Evolutionary conservation across 2,797 vertebrate species (phyloP).

Genomic region (Sebastes wilsoni): DNA sequence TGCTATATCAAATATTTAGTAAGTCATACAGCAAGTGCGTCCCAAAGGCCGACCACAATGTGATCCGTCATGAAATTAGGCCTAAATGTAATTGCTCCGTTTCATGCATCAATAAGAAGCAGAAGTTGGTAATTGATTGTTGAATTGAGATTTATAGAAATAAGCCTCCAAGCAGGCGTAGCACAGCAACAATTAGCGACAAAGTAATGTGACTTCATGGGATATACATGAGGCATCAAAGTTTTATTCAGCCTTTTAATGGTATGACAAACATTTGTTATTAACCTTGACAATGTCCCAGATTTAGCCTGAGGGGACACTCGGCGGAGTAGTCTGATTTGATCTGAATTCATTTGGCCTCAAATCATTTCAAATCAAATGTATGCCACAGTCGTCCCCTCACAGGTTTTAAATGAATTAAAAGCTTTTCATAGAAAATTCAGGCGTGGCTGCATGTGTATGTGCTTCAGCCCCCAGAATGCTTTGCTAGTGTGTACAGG

Average conservation of each 20-base stretch:
- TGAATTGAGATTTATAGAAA: constrained; percentile 40
- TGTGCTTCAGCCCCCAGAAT: background rate
- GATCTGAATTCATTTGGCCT: constrained; percentile 40
- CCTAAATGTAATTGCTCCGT: constrained; percentile 59
- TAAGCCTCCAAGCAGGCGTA: constrained; percentile 31
- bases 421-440: constrained; percentile 11
- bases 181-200: constrained; percentile 20
- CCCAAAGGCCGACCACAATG: constrained; percentile 46
- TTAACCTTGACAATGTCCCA: constrained; percentile 37
- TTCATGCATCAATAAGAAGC: constrained; percentile 62
- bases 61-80: constrained; percentile 56
- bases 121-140: constrained; percentile 57
- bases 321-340: constrained; percentile 24
- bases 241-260: constrained; percentile 46
- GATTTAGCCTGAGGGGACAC: constrained; percentile 32
- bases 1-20: constrained; percentile 43
- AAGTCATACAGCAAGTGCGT: constrained; percentile 43
- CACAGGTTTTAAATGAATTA: constrained; percentile 1
- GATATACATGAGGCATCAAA: constrained; percentile 40
- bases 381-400: background rate
- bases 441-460: background rate
- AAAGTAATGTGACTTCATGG: constrained; percentile 14
- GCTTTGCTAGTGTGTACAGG: background rate
- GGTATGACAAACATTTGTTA: constrained; percentile 38
- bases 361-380: constrained; percentile 37